These are phyloP conservation scores for Paradisaea rubra DNA, from an alignment of 2,113 vertebrate species.

Conservation along the genomic window DNA sequence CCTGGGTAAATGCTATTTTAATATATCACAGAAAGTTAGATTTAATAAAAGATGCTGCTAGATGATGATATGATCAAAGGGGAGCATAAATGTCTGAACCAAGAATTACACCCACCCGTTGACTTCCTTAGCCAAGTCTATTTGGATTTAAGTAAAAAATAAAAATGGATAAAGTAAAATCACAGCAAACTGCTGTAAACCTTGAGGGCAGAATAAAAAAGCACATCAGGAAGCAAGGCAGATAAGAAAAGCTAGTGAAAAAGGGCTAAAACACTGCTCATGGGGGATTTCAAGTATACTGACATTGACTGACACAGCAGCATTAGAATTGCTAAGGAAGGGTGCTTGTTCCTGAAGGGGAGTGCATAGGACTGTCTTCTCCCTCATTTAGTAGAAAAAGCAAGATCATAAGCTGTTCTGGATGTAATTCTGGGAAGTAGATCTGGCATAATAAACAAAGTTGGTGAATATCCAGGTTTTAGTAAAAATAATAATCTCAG, in stretches of 20 bases:
- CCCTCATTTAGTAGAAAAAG: neutral
- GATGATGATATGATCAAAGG: neutral
- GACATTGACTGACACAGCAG: constrained; percentile 39
- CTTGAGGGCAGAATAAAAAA: constrained; percentile 50
- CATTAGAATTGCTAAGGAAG: constrained; percentile 48
- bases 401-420: neutral
- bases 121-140: neutral
- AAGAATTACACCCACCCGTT: constrained; percentile 12
- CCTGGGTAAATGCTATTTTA: constrained; percentile 4
- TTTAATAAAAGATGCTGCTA: constrained; percentile 27
- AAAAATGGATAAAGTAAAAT: constrained; percentile 49
- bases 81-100: constrained; percentile 1
- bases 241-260: constrained; percentile 43
- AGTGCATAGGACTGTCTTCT: neutral
- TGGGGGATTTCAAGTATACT: constrained; percentile 37
- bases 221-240: constrained; percentile 30
- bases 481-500: neutral
- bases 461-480: neutral
- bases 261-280: constrained; percentile 24
- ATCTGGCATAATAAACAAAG: neutral
- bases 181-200: constrained; percentile 47
- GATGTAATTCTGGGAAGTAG: neutral
- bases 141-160: constrained; percentile 45
- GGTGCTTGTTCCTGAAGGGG: neutral
- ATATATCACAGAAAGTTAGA: neutral